Conservation (phyloP, 2,797 vertebrate species). For the Myotis vivesi region DNA sequence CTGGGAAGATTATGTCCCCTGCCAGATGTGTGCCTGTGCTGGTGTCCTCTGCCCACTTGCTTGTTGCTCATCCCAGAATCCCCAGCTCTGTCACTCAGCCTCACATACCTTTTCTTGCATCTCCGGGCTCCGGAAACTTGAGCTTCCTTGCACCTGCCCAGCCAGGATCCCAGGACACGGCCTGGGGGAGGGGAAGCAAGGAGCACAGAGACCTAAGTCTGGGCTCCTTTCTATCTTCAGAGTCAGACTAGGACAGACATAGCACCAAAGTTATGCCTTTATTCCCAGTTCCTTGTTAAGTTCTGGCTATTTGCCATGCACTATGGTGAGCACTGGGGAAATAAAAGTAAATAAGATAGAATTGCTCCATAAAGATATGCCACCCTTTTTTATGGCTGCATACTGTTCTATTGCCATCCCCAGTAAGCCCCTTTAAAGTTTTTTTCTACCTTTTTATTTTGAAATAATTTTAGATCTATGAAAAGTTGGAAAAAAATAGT, state of each 20-base stretch:
- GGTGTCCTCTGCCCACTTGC: neutral
- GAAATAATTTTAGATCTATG: neutral
- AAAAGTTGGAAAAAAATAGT: slow-evolving; percentile 4
- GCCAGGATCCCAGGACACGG: neutral
- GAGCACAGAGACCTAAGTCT: neutral
- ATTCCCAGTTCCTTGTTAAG: neutral
- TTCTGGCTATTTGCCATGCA: neutral
- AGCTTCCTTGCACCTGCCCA: neutral
- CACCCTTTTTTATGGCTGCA: neutral
- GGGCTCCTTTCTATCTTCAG: neutral
- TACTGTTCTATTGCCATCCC: neutral
- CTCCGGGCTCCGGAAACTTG: neutral
- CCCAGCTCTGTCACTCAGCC: neutral
- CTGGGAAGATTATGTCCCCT: neutral
- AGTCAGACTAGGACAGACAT: neutral
- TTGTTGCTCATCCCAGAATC: slow-evolving; percentile 8
- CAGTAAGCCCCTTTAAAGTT: neutral
- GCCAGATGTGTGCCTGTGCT: neutral
- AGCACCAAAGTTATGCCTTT: neutral
- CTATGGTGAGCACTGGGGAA: too few species aligned
- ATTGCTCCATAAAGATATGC: neutral
- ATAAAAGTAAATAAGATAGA: neutral
- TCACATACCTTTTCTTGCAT: neutral
- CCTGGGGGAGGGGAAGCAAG: neutral
- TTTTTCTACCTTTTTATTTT: neutral